Conservation (phyloP, 2,888 invertebrate genomes). For the Napeogenes sylphis region DNA sequence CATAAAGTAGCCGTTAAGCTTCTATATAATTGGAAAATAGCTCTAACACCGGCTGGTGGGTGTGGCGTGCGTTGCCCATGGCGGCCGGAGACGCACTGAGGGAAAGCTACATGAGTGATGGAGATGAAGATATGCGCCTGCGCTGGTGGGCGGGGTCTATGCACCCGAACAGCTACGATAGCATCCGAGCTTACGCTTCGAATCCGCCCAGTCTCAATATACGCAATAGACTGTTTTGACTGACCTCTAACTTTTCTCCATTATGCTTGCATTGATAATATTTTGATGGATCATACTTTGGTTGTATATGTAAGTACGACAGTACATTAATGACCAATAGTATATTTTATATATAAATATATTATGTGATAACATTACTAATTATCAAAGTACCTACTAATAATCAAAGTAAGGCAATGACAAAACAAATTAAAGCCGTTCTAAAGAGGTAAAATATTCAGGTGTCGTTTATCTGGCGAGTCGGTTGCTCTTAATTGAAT, state of each 20-base stretch:
- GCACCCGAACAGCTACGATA: conserved; percentile 57
- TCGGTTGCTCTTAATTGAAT: conserved; percentile 35
- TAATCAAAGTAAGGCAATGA: too few relatives aligned
- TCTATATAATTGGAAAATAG: conserved; percentile 70
- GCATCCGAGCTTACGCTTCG: conserved; percentile 56
- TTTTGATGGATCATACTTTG: conserved; percentile 37
- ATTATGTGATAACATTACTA: too few relatives aligned
- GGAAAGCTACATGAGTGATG: conserved; percentile 37
- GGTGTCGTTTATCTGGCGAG: conserved; percentile 33
- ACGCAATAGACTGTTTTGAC: conserved; percentile 41
- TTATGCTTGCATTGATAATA: conserved; percentile 28
- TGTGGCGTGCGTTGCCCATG: conserved; percentile 53
- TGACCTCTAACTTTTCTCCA: conserved; percentile 46
- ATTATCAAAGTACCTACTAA: too few relatives aligned
- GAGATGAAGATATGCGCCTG: conserved; percentile 45
- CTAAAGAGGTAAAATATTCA: background rate
- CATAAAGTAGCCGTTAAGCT: conserved; percentile 65
- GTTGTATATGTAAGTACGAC: conserved; percentile 18
- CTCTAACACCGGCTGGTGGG: conserved; percentile 58
- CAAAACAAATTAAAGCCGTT: background rate
- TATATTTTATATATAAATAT: too few relatives aligned
- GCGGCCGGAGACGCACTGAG: conserved; percentile 48
- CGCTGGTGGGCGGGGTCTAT: conserved; percentile 58
- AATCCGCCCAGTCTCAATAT: conserved; percentile 64
- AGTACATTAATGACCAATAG: conserved; percentile 42